phyloP scores from a whole-genome alignment of 1,140 invertebrate genomes.

The Zelostemma sp. region DNA sequence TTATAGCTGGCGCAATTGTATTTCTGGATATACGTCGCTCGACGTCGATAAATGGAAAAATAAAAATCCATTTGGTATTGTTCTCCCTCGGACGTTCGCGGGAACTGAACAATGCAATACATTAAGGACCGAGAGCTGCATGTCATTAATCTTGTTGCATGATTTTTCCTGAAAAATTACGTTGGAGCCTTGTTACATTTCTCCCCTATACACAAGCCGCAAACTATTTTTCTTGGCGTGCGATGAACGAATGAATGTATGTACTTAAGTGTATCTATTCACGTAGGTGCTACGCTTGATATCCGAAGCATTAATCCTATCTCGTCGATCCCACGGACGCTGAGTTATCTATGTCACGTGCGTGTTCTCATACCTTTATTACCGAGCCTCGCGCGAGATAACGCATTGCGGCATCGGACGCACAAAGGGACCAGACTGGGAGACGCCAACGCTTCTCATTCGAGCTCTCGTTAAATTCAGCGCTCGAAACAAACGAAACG shows the following conservation, averaged over 20 bases:
- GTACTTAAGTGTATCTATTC: conserved; percentile 43
- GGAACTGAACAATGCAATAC: conserved; percentile 3
- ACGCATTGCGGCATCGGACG: conserved; percentile 22
- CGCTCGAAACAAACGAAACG: conserved; percentile 3
- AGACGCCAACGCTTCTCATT: conserved; percentile 32
- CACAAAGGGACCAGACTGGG: conserved; percentile 31
- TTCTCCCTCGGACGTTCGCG: background rate
- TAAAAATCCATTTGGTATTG: too few relatives aligned
- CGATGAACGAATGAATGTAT: conserved; percentile 28
- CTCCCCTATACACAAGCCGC: conserved; percentile 22
- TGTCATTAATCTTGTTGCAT: conserved; percentile 45
- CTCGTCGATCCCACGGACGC: conserved; percentile 26
- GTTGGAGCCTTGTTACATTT: conserved; percentile 34
- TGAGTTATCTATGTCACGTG: conserved; percentile 66
- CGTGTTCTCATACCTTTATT: conserved; percentile 67
- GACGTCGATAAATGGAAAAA: too few relatives aligned
- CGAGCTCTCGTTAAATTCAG: conserved; percentile 11
- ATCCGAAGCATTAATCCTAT: conserved; percentile 32
- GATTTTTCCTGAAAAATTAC: conserved; percentile 18
- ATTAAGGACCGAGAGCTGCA: conserved; percentile 16
- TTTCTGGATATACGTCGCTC: too few relatives aligned
- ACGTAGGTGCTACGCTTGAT: conserved; percentile 26
- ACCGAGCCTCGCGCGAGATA: conserved; percentile 27
- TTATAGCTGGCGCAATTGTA: too few relatives aligned
- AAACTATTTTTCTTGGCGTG: conserved; percentile 8